phyloP scores from a whole-genome alignment of 2,113 vertebrate species.

The rabbit (Oryctolagus cuniculus) region mOryCun1.1 NC_091436.1:48585001-48585500 shows the following conservation, averaged over 20 bases:
- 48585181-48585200: not conserved
- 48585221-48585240: not conserved
- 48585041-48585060: not conserved
- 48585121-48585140: not conserved
- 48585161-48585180: not conserved
- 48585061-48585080: not conserved
- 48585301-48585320: not conserved
- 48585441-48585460: not conserved
- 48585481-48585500: not conserved
- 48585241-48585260: not conserved
- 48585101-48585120: not conserved
- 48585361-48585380: slow-evolving; percentile 10
- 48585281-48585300: not conserved
- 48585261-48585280: not conserved
- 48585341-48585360: not conserved
- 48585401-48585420: not conserved
- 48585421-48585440: not conserved
- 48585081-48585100: not conserved
- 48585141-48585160: not conserved
- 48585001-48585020: not conserved
- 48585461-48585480: not conserved
- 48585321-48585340: not conserved
- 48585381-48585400: not conserved
- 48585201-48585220: not conserved
- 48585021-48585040: not conserved